Conservation (phyloP, 2,888 invertebrate genomes). For the Anthoptus insignis region DNA sequence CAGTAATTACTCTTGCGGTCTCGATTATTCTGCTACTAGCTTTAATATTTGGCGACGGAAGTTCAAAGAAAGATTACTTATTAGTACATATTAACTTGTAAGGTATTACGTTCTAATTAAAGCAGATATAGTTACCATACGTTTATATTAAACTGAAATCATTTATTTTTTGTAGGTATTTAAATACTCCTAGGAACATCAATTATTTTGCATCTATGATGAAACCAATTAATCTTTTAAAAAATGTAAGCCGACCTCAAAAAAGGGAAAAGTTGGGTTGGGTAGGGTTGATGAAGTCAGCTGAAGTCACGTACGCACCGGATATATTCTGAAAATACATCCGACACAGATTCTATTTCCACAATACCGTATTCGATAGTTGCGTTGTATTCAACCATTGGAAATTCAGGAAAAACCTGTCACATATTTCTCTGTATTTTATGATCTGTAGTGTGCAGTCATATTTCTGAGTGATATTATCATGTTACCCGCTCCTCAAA, state of each 20-base stretch:
- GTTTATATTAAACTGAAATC: too few species aligned
- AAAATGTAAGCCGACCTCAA: too few species aligned
- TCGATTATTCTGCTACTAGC: background rate
- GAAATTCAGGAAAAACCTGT: constrained; percentile 27
- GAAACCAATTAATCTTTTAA: too few species aligned
- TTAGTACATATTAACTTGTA: too few species aligned
- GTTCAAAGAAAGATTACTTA: background rate
- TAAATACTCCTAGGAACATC: too few species aligned
- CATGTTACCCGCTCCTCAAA: constrained; percentile 11
- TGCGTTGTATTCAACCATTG: constrained; percentile 25
- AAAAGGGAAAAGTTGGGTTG: too few species aligned
- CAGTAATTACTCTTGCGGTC: constrained; percentile 16
- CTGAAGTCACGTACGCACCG: background rate
- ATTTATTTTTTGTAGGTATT: too few species aligned
- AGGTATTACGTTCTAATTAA: too few species aligned
- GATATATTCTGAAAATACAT: background rate
- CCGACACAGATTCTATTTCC: constrained; percentile 16
- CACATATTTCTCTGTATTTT: constrained; percentile 26
- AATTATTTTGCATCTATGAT: too few species aligned
- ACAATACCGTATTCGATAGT: constrained; percentile 6
- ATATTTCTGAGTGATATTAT: constrained; percentile 13
- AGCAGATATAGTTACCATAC: too few species aligned
- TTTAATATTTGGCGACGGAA: background rate
- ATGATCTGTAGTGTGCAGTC: constrained; percentile 26
- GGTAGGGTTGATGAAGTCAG: too few species aligned